Evolutionary conservation across 2,797 vertebrate species (phyloP), one percentile per base, ranked within the genome.

Genomic region (Tenualosa ilisha): DNA sequence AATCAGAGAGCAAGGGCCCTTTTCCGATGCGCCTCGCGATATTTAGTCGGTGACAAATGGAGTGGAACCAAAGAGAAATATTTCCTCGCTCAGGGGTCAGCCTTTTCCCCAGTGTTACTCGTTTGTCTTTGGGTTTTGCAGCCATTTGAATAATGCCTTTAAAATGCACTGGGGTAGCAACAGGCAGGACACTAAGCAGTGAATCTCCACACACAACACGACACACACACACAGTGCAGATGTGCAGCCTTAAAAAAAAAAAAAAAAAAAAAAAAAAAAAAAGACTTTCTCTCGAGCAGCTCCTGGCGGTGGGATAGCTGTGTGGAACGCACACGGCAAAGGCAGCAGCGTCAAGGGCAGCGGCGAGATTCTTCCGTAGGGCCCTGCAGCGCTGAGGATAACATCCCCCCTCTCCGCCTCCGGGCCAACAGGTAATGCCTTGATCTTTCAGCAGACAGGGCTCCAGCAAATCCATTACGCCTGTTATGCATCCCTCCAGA

Each of bases 11-110:
- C 49, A 51, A 37, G 81, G 81, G 24, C 50, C 51, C 54, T 82
- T 56, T 59, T 56, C 50, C 81, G 72, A 79, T 43, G 40, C 40
- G 72, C 72, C 2, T 40, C 72, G 40, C 72, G 72, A 54, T 43
- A 75, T 49, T 59, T 82, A 81, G 53, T 59, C 81, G 84, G 31
- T 75, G 81, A 86, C 84, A 87, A 82, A 84, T 82, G 12, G 31
- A 26, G 26, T 61, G 9, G 82, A 87, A 85, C 46, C 43, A 5
- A 26, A 59, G 31, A 85, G 84, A 81, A 75, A 65, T 53, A 82
- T 40, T 72, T 83, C 12, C 17, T 53, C 4, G 40, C 4, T 4
- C 37, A 7, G 72, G 72, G 72, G 72, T 79, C 72, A 79, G 72
- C 17, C 20, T 75, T 43, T n/a, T 13, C 72, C 72, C 40, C 72